A percentile compares a stretch with the other conserved stretches of the same genome.
Evolutionary conservation across 1,140 invertebrate genomes (phyloP).

Genomic region (Drosophila kikkawai): DNA sequence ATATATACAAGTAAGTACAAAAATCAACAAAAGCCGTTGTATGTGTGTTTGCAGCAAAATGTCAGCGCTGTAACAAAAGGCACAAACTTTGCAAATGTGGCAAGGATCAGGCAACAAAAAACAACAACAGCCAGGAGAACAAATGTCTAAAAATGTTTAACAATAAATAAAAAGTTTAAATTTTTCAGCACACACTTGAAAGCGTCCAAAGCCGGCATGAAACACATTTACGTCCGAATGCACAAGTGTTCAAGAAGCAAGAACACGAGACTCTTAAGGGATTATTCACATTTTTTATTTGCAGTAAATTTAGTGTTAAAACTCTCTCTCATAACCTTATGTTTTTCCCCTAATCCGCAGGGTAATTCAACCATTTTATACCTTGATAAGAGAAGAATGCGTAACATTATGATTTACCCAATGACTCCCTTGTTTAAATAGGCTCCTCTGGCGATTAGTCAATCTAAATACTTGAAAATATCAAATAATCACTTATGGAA

Average conservation of each 20-base stretch:
- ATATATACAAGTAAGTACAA: conserved; percentile 25
- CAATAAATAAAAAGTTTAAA: conserved; percentile 47
- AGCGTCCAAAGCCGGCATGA: conserved; percentile 4
- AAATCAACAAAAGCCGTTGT: conserved; percentile 51
- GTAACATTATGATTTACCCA: neutral
- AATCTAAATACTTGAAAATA: conserved; percentile 15
- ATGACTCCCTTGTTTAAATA: neutral
- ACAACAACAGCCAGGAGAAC: conserved; percentile 5
- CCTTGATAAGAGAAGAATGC: neutral
- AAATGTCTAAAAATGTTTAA: conserved; percentile 49
- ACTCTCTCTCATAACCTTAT: neutral
- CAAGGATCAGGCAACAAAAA: conserved; percentile 8
- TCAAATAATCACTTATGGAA: conserved; percentile 12
- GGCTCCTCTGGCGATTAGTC: neutral
- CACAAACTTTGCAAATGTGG: conserved; percentile 52
- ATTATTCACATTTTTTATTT: conserved; percentile 26
- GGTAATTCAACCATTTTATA: neutral
- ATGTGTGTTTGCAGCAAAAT: conserved; percentile 34
- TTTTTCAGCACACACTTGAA: conserved; percentile 20
- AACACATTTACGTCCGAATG: neutral
- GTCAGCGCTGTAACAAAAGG: conserved; percentile 57
- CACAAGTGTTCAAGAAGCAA: conserved; percentile 1
- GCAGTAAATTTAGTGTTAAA: conserved; percentile 7
- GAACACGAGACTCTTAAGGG: neutral
- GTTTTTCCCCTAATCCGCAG: neutral